A percentile compares a stretch with the other conserved stretches of the same genome.
These are phyloP conservation scores for Diarsia brunnea DNA, from an alignment of 2,888 invertebrate species.

Conservation along the genomic window DNA sequence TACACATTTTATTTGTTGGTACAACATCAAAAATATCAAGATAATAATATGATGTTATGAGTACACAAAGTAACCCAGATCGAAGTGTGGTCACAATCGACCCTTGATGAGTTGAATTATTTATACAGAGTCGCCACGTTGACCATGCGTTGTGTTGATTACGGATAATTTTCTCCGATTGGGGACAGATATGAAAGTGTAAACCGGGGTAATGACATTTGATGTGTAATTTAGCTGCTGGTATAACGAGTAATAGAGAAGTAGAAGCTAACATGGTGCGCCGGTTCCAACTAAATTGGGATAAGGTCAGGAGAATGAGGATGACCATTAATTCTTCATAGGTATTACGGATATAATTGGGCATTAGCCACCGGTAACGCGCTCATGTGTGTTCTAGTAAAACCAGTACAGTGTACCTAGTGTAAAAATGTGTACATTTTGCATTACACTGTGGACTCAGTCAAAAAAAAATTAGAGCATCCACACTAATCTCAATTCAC, in stretches of 20 bases:
- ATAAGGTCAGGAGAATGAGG: too few species aligned
- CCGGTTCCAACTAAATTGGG: too few species aligned
- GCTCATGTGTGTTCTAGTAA: neutral
- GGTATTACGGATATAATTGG: neutral
- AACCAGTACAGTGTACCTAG: too few species aligned
- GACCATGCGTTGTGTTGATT: conserved; percentile 62
- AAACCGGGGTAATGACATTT: neutral
- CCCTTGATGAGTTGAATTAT: conserved; percentile 84
- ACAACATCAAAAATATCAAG: conserved; percentile 43
- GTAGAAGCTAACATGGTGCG: too few species aligned
- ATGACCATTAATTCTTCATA: neutral
- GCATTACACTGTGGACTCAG: neutral
- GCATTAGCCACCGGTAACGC: neutral
- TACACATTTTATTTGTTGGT: conserved; percentile 29
- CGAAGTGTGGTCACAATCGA: conserved; percentile 71
- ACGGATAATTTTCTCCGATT: conserved; percentile 10
- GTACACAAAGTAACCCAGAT: conserved; percentile 66
- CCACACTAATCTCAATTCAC: conserved; percentile 17
- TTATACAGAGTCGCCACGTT: conserved; percentile 76
- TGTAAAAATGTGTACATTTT: too few species aligned
- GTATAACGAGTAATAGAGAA: too few species aligned
- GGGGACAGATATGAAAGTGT: conserved; percentile 4
- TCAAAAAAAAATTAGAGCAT: conserved; percentile 6
- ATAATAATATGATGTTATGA: conserved; percentile 57
- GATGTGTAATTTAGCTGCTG: neutral